These are phyloP conservation scores for Leptinotarsa lineolata DNA, from an alignment of 1,140 invertebrate genomes.

Conservation along the genomic window DNA sequence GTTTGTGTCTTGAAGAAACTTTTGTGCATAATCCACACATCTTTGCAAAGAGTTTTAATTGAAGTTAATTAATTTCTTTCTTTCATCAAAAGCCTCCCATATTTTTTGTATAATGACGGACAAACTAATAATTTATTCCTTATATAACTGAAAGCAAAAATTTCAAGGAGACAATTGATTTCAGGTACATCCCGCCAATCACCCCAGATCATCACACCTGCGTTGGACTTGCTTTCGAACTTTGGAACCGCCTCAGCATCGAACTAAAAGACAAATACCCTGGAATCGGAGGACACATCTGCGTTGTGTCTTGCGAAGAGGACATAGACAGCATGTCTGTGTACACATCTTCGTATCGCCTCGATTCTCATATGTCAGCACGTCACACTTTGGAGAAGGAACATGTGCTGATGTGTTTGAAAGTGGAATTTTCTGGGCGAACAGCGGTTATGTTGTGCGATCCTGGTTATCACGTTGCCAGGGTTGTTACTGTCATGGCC, in stretches of 20 bases:
- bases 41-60: no score
- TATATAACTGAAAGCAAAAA: no score
- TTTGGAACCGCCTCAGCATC: conserved; percentile 65
- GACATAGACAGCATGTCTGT: conserved; percentile 70
- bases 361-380: conserved; percentile 47
- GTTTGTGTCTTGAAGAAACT: no score
- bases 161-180: conserved; percentile 16
- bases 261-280: conserved; percentile 65
- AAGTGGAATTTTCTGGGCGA: conserved; percentile 72
- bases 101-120: no score
- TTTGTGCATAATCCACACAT: no score
- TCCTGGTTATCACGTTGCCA: conserved; percentile 86
- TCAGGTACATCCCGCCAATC: conserved; percentile 69
- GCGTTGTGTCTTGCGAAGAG: conserved; percentile 87
- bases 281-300: conserved; percentile 68
- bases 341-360: conserved; percentile 65
- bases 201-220: conserved; percentile 80
- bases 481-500: conserved; percentile 84
- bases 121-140: no score
- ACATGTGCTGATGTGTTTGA: conserved; percentile 82
- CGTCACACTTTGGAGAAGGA: conserved; percentile 78
- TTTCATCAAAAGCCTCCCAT: no score
- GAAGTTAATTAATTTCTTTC: no score
- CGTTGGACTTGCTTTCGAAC: conserved; percentile 81
- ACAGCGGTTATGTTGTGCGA: conserved; percentile 79